Evolutionary conservation across 1,140 invertebrate genomes (phyloP), one percentile per base, ranked within the genome.

Genomic region (Mylabris phalerata): DNA sequence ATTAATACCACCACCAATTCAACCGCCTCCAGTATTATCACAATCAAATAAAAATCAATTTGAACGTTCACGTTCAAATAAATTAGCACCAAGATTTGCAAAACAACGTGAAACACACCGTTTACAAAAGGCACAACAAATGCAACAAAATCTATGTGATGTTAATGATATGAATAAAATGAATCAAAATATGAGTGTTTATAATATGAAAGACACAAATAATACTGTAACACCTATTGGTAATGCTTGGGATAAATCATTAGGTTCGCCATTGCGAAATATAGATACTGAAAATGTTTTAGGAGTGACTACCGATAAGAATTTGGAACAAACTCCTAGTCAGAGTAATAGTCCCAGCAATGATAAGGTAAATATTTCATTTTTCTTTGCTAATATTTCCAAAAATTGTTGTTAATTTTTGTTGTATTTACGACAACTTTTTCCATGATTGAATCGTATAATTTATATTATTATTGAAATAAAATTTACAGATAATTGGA

Each of bases 181-280:
- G 6, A 77, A 73, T 19, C 19, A 19, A 19, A 19, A 19, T 19
- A 19, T 19, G 19, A 19, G 48, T 43, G 65, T 70, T 44, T 76
- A 74, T 59, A 73, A 71, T 19, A 52, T 73, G 24, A 80, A 80
- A 67, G 79, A 80, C 45, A 52, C 44, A 40, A 43, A 52, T 73
- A 75, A 65, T 77, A 73, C 61, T 73, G 63, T 83, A 1, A 81
- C 85, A 3, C 83, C 87, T 3, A 81, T 83, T 19, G 81, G 87
- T 2, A 92, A 89, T 73, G 90, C 90, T 9, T 93, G 90, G 90
- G 87, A 91, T 63, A 93, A 92, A 72, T 87, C 89, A 3, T 86
- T 90, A 60, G 82, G 82, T 9, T 79, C 82, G 63, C 80, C 82
- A 49, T 69, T 87, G 43, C 73, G 84, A 26, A 75, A 48, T 9